Evolutionary conservation across 2,113 vertebrate species (phyloP), one percentile per base, ranked within the genome.

Genomic region (Tauraco erythrolophus): DNA sequence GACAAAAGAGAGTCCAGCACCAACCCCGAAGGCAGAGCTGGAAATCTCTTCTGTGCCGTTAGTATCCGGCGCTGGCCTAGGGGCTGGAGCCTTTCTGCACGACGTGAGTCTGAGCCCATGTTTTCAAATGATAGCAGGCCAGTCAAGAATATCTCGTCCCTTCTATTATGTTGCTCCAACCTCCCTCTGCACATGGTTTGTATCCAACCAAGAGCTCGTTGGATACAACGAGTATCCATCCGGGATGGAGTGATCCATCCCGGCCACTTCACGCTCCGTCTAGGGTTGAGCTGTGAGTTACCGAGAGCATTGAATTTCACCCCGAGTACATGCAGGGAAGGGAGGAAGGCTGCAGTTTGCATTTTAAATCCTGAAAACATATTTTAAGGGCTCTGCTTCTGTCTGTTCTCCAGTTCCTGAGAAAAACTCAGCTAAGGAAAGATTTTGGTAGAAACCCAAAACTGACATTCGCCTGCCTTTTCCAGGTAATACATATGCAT

Each of bases 401-500:
- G 92, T 95, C 96, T 97, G 77, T 89, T 95, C 92, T 95, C 77
- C 90, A 72, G 95, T 92, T 97, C 94, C 84, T 79, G 94, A 97
- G 94, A 91, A 95, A 97, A 95, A 92, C 91, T 96, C 91, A 64
- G 95, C 92, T 94, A 95, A 94, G 95, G 94, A 84, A 97, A 94
- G 94, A 94, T 95, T 97, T 97, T 97, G 95, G 96, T 95, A 95
- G 96, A 45, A 97, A 65, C 95, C 95, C 97, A 97, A 97, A 95
- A 95, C 56, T 97, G 97, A 95, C 89, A 97, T 95, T 95, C 70
- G 91, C 86, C 96, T 96, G 96, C 96, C 92, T 97, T 97, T 97
- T 97, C 97, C 96, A 97, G 96, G 96, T 97, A 97, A 97, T 96
- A 94, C 95, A 95, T 95, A 92, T 97, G 95, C 94, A 97, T 96